A percentile compares a stretch with the other conserved stretches of the same genome.
Evolutionary conservation across 1,140 invertebrate species (phyloP).

Genomic region (Carposina sasakii): DNA sequence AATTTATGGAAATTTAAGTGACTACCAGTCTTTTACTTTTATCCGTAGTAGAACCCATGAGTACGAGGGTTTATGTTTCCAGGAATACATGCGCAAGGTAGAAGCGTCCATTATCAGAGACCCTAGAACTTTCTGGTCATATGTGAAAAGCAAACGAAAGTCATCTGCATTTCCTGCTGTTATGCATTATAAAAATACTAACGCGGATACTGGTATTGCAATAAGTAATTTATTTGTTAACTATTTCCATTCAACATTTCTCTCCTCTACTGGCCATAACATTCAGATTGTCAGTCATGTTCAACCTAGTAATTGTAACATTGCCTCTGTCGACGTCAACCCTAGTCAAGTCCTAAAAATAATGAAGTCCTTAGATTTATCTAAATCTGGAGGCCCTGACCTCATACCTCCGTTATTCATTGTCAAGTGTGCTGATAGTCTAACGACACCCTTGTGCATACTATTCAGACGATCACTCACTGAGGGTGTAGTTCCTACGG

Average conservation of each 20-base stretch:
- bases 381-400: conserved; percentile 15
- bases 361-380: neutral
- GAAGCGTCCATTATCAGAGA: conserved; percentile 15
- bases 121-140: conserved; percentile 22
- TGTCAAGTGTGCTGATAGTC: conserved; percentile 20
- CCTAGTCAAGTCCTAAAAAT: neutral
- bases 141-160: conserved; percentile 5
- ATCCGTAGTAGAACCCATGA: conserved; percentile 7
- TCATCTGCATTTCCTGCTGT: neutral
- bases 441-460: neutral
- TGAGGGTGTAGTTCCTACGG: no score
- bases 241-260: conserved; percentile 19
- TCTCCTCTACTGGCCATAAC: neutral
- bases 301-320: neutral
- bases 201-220: conserved; percentile 8
- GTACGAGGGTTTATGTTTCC: conserved; percentile 7
- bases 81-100: conserved; percentile 8
- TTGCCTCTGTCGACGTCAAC: neutral
- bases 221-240: conserved; percentile 18
- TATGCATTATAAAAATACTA: conserved; percentile 11
- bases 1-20: conserved; percentile 16
- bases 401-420: conserved; percentile 22
- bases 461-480: no score
- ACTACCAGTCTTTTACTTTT: conserved; percentile 13
- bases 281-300: neutral